Evolutionary conservation across 1,140 invertebrate species (phyloP), one percentile per base, ranked within the genome.

Genomic region (Akabosia matsudoensis): DNA sequence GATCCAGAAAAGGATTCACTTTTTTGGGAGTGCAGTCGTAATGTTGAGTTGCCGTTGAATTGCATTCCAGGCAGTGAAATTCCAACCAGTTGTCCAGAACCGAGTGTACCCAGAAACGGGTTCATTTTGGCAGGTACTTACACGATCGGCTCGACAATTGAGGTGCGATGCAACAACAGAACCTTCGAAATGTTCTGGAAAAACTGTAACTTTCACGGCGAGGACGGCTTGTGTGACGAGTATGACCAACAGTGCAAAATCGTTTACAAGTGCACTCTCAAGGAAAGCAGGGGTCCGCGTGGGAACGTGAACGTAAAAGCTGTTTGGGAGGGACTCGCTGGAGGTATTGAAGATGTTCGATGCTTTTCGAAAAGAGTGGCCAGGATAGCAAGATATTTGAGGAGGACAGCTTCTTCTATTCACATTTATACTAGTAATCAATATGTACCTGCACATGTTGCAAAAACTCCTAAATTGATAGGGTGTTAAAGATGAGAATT

Each of bases 211-310:
- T 67, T 30, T 30, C 28, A 67, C n/a, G 61, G 61, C 10, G 7
- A 7, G 10, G 30, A 7, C 7, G 61, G 61, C 28, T 30, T 67
- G 10, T 67, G 61, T n/a, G 13, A 31, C 10, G 61, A 67, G 24
- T 67, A 30, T 67, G n/a, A n/a, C n/a, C n/a, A n/a, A n/a, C n/a
- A n/a, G n/a, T 67, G 61, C 28, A 67, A 67, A 13, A 30, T 67
- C 26, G 31, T 30, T 13, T 67, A 67, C 28, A 67, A 24, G 13
- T 67, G 61, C 28, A 30, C 28, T 30, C 54, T 3, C 10, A 22
- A 10, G 4, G 54, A 56, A 7, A 56, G 4, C 54, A 56, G 13
- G 3, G 4, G 14, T 4, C 10, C 14, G 24, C 4, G 24, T 56
- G 61, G 61, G 4, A 28, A 10, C 10, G 14, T 10, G 4, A 4